Percentiles rank a stretch among this genome's conserved stretches.
phyloP scores from a whole-genome alignment of 2,113 vertebrate genomes.

The Pseudopipra pipra region DNA sequence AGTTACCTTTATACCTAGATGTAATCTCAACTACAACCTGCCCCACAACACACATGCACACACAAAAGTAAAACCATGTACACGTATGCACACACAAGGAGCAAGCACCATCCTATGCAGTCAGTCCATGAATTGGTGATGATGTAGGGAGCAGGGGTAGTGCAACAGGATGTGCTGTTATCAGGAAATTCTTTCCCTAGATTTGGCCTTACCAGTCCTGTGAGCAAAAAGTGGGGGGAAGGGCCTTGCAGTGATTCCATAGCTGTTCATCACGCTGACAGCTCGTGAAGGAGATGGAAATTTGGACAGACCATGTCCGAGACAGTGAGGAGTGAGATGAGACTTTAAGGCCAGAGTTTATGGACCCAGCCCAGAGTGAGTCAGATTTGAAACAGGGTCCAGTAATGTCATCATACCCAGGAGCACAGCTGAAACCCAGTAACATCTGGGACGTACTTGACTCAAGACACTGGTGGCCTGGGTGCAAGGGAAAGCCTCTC shows the following conservation, averaged over 20 bases:
- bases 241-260: background rate
- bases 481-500: background rate
- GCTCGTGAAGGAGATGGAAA: background rate
- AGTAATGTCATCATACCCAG: background rate
- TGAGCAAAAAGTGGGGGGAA: background rate
- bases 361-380: background rate
- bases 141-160: background rate
- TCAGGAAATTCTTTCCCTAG: background rate
- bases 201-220: fast-evolving
- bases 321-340: background rate
- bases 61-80: background rate
- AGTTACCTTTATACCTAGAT: background rate
- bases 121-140: background rate
- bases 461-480: background rate
- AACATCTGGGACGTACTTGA: background rate
- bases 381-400: background rate
- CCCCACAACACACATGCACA: background rate
- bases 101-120: background rate
- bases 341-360: background rate
- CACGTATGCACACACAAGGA: fast-evolving
- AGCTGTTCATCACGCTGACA: background rate
- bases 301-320: background rate
- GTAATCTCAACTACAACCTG: background rate
- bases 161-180: background rate
- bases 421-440: background rate